These are phyloP conservation scores for Hypomesus transpacificus DNA, from an alignment of 2,113 vertebrate genomes.

Conservation along the genomic window DNA sequence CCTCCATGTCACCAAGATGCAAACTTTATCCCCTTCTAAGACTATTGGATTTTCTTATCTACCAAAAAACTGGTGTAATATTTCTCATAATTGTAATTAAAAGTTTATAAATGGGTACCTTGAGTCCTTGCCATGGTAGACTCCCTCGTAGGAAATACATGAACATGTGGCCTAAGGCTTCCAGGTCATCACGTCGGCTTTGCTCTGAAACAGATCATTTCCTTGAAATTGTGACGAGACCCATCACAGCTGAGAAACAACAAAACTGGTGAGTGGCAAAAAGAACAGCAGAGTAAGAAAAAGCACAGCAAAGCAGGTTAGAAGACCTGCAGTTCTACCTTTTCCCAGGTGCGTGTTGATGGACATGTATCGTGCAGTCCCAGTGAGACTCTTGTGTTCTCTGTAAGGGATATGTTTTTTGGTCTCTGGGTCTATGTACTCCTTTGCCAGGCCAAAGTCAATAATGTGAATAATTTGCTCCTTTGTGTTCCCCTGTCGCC, in stretches of 20 bases:
- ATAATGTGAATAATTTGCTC: slow-evolving; percentile 89
- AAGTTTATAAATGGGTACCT: slow-evolving; percentile 66
- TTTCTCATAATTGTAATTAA: not conserved
- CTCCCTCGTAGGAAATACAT: slow-evolving; percentile 92
- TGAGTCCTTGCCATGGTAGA: slow-evolving; percentile 88
- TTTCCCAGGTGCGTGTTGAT: slow-evolving; percentile 90
- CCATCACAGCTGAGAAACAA: not conserved
- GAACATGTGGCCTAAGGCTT: slow-evolving; percentile 91
- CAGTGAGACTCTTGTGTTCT: slow-evolving; percentile 88
- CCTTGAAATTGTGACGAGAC: not conserved
- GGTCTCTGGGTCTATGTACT: slow-evolving; percentile 88
- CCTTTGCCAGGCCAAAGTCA: slow-evolving; percentile 89
- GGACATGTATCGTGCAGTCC: slow-evolving; percentile 88
- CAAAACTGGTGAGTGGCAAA: not conserved
- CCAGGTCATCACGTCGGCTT: slow-evolving; percentile 87
- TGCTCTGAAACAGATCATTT: slow-evolving; percentile 74
- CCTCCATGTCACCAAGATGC: too few species aligned
- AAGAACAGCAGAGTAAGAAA: too few species aligned
- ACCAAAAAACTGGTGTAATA: too few species aligned
- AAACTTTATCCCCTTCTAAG: too few species aligned
- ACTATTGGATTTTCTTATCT: too few species aligned
- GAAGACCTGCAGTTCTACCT: slow-evolving; percentile 65
- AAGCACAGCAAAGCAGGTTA: not conserved
- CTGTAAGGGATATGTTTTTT: slow-evolving; percentile 92
- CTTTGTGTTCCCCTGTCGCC: slow-evolving; percentile 86